Evolutionary conservation across 1,140 invertebrate species (phyloP), one percentile per base, ranked within the genome.

Genomic region (Stegodyphus dumicola): DNA sequence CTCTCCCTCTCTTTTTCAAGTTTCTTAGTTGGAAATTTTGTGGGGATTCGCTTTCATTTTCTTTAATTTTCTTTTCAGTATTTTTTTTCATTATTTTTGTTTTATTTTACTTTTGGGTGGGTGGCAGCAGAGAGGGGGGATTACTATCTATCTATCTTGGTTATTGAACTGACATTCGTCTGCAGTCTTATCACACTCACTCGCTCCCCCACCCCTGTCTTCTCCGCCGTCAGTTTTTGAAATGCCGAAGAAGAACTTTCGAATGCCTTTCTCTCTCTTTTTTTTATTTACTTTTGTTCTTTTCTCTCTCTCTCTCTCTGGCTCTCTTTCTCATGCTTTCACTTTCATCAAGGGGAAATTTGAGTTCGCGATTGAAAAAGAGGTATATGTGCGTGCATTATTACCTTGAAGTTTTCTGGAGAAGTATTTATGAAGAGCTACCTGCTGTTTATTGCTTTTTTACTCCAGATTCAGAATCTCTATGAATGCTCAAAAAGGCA

Each of bases 101-200:
- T 60, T 49, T 74, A 48, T 53, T 81, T 48, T 52, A 73, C 74
- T n/a, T 17, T 17, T 60, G 9, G 56, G 56, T 60, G 56, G 56
- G 9, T 60, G 9, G 56, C 1, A 60, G 56, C 9, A 60, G 7
- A 67, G 65, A n/a, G 65, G 15, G 77, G 33, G 65, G 48, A 53
- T 83, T 83, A 83, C 81, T 84, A 84, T 84, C 81, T 83, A 83
- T 83, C 79, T 84, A 84, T 84, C 81, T 76, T 60, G 74, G 81
- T 84, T 84, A 84, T 84, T 84, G 81, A 84, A 84, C 81, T 84
- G 81, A 84, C 81, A 70, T 84, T 76, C 79, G 79, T 73, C 71
- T 83, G 70, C n/a, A 83, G 70, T 66, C 56, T 75, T 66, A 75
- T 75, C 79, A 83, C 79, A 83, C 79, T 74, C 79, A 64, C 71